Evolutionary conservation across 2,113 vertebrate genomes (phyloP).

Genomic region (Tursiops truncatus): DNA sequence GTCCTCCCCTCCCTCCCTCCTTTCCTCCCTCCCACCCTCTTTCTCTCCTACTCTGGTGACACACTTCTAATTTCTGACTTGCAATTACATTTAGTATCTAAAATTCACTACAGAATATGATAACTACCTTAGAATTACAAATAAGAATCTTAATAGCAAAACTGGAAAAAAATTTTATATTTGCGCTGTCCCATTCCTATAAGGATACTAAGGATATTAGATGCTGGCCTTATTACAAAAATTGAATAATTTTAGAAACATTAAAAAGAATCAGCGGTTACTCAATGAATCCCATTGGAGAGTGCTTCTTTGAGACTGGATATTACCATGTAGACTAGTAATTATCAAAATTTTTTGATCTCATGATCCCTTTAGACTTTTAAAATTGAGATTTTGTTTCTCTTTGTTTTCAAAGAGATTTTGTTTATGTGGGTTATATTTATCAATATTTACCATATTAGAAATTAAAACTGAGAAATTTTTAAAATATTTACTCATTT

Average conservation of each 20-base stretch:
- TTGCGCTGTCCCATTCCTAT: neutral
- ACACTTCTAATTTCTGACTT: conserved; percentile 62
- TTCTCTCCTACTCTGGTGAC: neutral
- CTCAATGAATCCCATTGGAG: neutral
- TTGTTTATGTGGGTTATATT: neutral
- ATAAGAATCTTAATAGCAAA: conserved; percentile 48
- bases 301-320: neutral
- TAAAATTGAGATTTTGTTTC: neutral
- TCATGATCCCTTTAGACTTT: neutral
- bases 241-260: conserved; percentile 41
- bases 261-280: conserved; percentile 23
- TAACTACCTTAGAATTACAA: conserved; percentile 45
- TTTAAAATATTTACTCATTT: neutral
- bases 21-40: neutral
- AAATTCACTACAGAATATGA: conserved; percentile 48
- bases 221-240: conserved; percentile 47
- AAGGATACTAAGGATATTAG: neutral
- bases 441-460: conserved; percentile 12
- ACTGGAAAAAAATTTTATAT: conserved; percentile 39
- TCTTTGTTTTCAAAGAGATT: neutral
- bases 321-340: neutral
- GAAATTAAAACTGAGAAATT: conserved; percentile 15
- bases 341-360: neutral
- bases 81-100: conserved; percentile 51
- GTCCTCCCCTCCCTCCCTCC: neutral